Conservation (phyloP, 2,888 invertebrate species). For the Drosophila greeni region DNA sequence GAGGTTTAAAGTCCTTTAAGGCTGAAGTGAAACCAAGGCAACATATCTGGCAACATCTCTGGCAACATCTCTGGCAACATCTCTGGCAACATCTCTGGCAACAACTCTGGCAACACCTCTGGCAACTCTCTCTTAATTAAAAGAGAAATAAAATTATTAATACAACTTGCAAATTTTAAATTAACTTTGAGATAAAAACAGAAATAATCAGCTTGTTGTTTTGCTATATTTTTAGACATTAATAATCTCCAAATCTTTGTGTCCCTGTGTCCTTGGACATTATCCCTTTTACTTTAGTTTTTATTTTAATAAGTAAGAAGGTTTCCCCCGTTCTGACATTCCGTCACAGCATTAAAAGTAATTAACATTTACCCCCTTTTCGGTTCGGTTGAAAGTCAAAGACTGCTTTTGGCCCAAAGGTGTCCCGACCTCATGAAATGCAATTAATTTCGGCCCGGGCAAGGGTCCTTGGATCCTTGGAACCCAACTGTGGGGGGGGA, state of each 20-base stretch:
- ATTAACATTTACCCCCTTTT: constrained; percentile 53
- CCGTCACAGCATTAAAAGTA: constrained; percentile 65
- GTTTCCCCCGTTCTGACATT: constrained; percentile 51
- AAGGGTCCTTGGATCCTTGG: background rate
- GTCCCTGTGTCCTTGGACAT: too few species aligned
- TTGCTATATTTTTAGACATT: too few species aligned
- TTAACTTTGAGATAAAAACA: too few species aligned
- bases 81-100: too few species aligned
- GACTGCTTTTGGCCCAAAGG: constrained; percentile 17
- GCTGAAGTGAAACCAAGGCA: background rate
- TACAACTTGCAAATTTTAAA: too few species aligned
- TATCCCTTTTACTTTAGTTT: background rate
- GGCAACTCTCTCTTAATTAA: constrained; percentile 12
- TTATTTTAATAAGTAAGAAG: background rate
- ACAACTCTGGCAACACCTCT: too few species aligned
- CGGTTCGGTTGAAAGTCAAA: constrained; percentile 16
- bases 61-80: too few species aligned
- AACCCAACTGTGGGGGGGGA: background rate
- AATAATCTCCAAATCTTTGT: too few species aligned
- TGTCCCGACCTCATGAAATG: constrained; percentile 28
- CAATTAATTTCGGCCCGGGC: constrained; percentile 28
- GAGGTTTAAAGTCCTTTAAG: background rate
- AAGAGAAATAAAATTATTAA: constrained; percentile 57
- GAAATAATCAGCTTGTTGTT: too few species aligned
- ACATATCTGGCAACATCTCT: background rate